Evolutionary conservation across 1,140 invertebrate genomes (phyloP), one percentile per base, ranked within the genome.

Genomic region (Drosophila ananassae): DNA sequence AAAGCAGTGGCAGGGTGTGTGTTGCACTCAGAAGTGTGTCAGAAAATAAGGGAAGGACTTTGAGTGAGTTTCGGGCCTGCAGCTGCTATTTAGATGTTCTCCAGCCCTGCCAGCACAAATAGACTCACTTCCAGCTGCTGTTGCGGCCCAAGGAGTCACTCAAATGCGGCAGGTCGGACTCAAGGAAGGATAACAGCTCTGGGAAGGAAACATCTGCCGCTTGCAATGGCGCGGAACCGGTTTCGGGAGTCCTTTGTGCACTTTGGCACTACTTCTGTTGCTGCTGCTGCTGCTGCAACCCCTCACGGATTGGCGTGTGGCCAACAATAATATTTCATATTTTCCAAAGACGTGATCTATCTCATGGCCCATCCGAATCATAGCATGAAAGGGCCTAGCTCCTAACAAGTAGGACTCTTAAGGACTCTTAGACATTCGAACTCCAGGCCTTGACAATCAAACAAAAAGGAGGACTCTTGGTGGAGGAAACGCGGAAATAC

Each of bases 181-280:
- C 59, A 50, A 61, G 13, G 21, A 78, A 82, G 79, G 79, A 82
- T 66, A 44, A 58, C 28, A 44, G 58, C 28, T 39, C 28, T 51
- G 30, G 41, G 24, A 30, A 60, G 32, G 57, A 59, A 79, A 83
- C 80, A 83, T 84, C 80, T 83, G 78, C 72, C 71, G 54, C 25
- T 24, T 50, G 55, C 41, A 21, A 44, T 77, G 73, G 39, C 52
- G 37, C 7, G 7, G 56, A 85, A 79, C 80, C 80, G 69, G 80
- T 85, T 83, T 82, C 2, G 46, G 9, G 13, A 13, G 21, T 47
- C 28, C 25, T 52, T 32, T 37, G 47, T 52, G n/a, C 46, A 21
- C 25, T n/a, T 37, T 13, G 39, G 39, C 39, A 44, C 39, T n/a
- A n/a, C n/a, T n/a, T n/a, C n/a, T n/a, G n/a, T n/a, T n/a, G n/a